Evolutionary conservation across 1,140 invertebrate species (phyloP).

Genomic region (Drosophila murphyi): DNA sequence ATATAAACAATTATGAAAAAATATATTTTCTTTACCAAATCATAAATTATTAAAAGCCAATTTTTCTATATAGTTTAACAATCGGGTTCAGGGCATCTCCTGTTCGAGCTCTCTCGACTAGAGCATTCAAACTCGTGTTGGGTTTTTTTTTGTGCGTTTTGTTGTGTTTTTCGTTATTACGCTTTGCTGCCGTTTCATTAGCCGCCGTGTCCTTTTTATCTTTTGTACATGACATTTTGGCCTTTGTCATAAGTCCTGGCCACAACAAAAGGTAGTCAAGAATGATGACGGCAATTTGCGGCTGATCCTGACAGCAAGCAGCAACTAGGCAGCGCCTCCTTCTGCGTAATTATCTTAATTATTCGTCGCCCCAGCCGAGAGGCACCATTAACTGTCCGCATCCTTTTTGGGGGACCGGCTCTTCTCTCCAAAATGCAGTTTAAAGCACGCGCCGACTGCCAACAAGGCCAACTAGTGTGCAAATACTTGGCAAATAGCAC

Average conservation of each 20-base stretch:
- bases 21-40: no score
- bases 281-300: slow-evolving; percentile 80
- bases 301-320: slow-evolving; percentile 56
- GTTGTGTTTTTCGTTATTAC: slow-evolving; percentile 27
- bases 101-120: no score
- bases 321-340: slow-evolving; percentile 1
- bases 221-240: slow-evolving; percentile 81
- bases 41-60: no score
- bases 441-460: slow-evolving; percentile 35
- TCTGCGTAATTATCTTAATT: slow-evolving; percentile 70
- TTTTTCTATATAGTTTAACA: no score
- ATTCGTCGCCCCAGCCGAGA: slow-evolving; percentile 25
- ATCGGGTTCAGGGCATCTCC: no score
- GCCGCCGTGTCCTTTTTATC: slow-evolving; percentile 77
- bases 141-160: slow-evolving; percentile 8
- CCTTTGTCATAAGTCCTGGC: slow-evolving; percentile 76
- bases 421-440: slow-evolving; percentile 13
- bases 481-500: slow-evolving; percentile 11
- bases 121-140: not conserved
- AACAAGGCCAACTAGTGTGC: slow-evolving; percentile 19
- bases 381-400: slow-evolving; percentile 8
- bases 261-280: slow-evolving; percentile 72
- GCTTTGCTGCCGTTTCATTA: slow-evolving; percentile 69
- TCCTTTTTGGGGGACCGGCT: slow-evolving; percentile 8
- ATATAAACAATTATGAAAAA: no score